Percentiles rank a stretch among this genome's conserved stretches.
phyloP scores from a whole-genome alignment of 2,797 vertebrate genomes.

The Lepus oiostolus region DNA sequence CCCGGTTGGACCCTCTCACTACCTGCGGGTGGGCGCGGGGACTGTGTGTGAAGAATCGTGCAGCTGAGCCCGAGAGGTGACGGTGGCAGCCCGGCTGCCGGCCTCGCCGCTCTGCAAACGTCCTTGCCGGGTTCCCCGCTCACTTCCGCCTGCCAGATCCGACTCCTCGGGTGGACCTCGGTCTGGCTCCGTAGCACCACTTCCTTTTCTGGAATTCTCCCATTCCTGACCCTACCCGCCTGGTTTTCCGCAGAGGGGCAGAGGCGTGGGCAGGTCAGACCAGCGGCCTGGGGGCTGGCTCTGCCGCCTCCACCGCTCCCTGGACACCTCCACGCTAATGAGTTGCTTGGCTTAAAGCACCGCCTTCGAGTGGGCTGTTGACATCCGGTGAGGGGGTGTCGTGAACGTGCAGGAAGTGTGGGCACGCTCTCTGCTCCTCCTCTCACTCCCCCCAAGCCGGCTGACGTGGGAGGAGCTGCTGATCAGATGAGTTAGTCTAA shows the following conservation, averaged over 20 bases:
- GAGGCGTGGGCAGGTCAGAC: background rate
- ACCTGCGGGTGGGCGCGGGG: background rate
- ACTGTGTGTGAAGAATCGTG: background rate
- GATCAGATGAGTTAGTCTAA: background rate
- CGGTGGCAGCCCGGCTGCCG: background rate
- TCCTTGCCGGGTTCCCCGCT: background rate
- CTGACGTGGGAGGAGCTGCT: background rate
- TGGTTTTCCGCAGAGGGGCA: background rate
- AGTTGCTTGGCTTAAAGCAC: background rate
- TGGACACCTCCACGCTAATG: background rate
- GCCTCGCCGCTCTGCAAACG: background rate
- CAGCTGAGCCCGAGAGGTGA: background rate
- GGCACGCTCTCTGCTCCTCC: background rate
- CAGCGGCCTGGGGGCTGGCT: background rate
- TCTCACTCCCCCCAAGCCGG: background rate
- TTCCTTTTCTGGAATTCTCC: conserved; percentile 7
- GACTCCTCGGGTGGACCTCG: background rate
- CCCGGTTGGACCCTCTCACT: background rate
- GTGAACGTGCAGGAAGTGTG: background rate
- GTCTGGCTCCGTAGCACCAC: background rate
- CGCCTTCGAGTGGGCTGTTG: background rate
- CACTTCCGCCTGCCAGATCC: background rate
- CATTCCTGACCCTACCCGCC: background rate
- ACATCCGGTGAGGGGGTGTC: background rate
- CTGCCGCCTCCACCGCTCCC: background rate